Base-by-base conservation (phyloP, 2,888 invertebrate genomes). In the Leucophenga maculata region DNA sequence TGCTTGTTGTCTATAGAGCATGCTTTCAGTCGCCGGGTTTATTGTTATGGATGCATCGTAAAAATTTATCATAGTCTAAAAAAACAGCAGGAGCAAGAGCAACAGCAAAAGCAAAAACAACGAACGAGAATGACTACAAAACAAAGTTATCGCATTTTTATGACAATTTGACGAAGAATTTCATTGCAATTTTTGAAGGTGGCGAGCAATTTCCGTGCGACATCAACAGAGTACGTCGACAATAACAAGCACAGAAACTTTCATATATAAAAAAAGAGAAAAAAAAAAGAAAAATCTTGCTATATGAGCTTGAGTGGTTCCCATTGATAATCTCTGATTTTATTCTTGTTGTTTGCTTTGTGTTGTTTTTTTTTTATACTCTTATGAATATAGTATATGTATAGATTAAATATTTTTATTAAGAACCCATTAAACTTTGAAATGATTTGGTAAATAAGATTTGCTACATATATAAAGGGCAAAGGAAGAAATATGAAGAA, bases 161-260 rank as follows among this genome's bases (percentile, higher is more conserved):
- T 83, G 83, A 80, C 83, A 82, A 81, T 80, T 83, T 80, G 83
- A 81, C 78, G 81, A 81, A 78, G 79, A 79, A 75, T 78, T 80
- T 82, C 83, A 81, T 82, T 79, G 83, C 83, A 74, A 71, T 81
- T 80, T 82, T 79, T 72, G 6, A 80, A 80, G 83, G 80, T 81
- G 81, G 79, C 74, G 62, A 67, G 69, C 69, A 73, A 75, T 78
- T 75, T 72, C 71, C 74, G 39, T 70, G 39, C 44, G 50, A 26
- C 66, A 32, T 22, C 22, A 57, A 11, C 59, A 11, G 31, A n/a
- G n/a, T n/a, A n/a, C n/a, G n/a, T n/a, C n/a, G n/a, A 54, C 31
- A 44, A 8, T 22, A 20, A 69, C 16, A 54, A 66, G n/a, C 57
- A 68, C 11, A 31, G 22, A 54, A 65, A 54, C 16, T 26, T 26